A percentile compares a stretch with the other conserved stretches of the same genome.
phyloP scores from a whole-genome alignment of 2,113 vertebrate species.

The Urocynchramus pylzowi region DNA sequence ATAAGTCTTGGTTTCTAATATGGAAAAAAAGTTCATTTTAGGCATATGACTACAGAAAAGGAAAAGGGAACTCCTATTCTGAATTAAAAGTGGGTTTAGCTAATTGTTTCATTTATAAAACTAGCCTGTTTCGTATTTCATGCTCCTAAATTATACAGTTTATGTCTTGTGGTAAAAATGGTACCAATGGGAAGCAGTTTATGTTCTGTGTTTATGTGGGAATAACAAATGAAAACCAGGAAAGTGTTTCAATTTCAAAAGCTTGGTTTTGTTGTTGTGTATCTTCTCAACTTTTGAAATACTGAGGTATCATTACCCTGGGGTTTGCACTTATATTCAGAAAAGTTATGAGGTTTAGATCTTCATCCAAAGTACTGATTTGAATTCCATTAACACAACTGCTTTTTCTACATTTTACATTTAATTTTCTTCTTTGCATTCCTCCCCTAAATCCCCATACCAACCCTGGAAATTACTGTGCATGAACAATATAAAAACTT shows the following conservation, averaged over 20 bases:
- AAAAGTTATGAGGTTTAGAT: conserved; percentile 42
- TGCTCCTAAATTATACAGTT: background rate
- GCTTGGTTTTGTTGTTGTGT: conserved; percentile 12
- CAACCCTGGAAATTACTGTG: background rate
- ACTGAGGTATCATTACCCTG: conserved; percentile 4
- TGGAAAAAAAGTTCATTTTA: background rate
- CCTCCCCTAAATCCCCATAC: background rate
- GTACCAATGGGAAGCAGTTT: conserved; percentile 37
- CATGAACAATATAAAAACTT: background rate
- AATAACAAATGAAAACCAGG: conserved; percentile 64
- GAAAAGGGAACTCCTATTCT: background rate
- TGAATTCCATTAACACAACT: background rate
- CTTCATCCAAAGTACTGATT: conserved; percentile 34
- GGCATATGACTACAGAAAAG: background rate
- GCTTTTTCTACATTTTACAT: background rate
- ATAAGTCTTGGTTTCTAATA: background rate
- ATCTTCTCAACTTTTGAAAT: conserved; percentile 50
- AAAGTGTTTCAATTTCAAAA: conserved; percentile 43
- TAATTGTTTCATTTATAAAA: conserved; percentile 10
- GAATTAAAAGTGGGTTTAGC: background rate
- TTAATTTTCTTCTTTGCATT: background rate
- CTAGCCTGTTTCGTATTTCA: conserved; percentile 38
- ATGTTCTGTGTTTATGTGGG: background rate
- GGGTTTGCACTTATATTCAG: conserved; percentile 31
- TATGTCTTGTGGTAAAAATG: conserved; percentile 19